Evolutionary conservation across 2,113 vertebrate species (phyloP).

Genomic region (Tychaedon coryphoeus): DNA sequence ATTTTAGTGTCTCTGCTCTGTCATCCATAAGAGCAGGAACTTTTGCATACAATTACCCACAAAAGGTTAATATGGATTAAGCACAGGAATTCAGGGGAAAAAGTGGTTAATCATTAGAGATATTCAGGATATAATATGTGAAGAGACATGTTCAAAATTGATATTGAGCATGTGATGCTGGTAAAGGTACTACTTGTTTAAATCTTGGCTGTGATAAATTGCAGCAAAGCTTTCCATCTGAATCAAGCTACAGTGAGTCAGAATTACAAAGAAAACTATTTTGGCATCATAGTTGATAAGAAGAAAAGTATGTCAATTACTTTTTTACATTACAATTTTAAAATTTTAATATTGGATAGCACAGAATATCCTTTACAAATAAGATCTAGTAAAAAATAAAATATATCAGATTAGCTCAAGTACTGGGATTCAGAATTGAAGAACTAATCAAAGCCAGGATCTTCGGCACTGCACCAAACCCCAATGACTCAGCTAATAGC

Average conservation of each 20-base stretch:
- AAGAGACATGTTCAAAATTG: background rate
- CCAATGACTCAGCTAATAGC: slow-evolving; percentile 6
- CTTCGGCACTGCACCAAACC: background rate
- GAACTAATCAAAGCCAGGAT: background rate
- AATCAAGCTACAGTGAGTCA: background rate
- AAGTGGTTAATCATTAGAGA: background rate
- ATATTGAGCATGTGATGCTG: background rate
- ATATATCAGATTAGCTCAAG: background rate
- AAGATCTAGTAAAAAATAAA: background rate
- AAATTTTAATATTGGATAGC: background rate
- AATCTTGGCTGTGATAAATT: background rate
- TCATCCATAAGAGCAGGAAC: background rate
- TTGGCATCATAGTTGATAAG: background rate
- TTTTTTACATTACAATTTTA: background rate
- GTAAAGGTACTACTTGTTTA: background rate
- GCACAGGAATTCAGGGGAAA: background rate
- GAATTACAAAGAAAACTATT: background rate
- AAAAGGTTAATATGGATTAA: background rate
- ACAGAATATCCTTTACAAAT: background rate
- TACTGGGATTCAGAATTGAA: background rate
- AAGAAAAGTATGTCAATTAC: background rate
- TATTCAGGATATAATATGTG: background rate
- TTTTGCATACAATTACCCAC: background rate
- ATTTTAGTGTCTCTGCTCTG: background rate
- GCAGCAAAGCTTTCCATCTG: background rate